Percentiles rank a stretch among this genome's conserved stretches.
phyloP scores from a whole-genome alignment of 2,113 vertebrate genomes.

The Rhabdomys dilectus region DNA sequence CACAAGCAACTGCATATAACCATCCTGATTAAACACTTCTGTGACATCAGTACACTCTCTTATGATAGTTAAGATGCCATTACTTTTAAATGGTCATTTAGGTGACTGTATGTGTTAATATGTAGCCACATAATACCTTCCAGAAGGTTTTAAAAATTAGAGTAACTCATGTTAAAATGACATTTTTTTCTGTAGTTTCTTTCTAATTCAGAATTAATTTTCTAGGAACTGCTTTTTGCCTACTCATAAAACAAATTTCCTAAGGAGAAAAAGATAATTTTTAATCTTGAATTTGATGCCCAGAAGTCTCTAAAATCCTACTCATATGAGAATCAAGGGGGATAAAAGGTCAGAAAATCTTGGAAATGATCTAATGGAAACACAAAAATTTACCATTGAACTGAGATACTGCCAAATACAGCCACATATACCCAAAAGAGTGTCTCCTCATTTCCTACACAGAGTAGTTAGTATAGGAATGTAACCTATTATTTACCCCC shows the following conservation, averaged over 20 bases:
- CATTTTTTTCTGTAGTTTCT: neutral
- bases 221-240: neutral
- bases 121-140: neutral
- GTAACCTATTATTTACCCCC: neutral
- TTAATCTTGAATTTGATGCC: neutral
- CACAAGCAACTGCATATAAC: accelerated
- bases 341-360: neutral
- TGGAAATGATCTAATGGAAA: neutral
- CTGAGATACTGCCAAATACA: too few relatives aligned
- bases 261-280: neutral
- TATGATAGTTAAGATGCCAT: neutral
- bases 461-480: neutral
- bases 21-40: neutral
- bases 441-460: neutral
- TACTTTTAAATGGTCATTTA: neutral
- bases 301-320: neutral
- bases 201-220: neutral
- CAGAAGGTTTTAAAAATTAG: neutral
- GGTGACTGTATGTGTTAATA: neutral
- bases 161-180: neutral
- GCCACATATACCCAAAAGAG: accelerated
- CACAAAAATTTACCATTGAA: neutral
- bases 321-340: neutral
- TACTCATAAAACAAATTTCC: neutral
- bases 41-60: neutral